Evolutionary conservation across 2,113 vertebrate genomes (phyloP).

Genomic region (Glaucomys volans): DNA sequence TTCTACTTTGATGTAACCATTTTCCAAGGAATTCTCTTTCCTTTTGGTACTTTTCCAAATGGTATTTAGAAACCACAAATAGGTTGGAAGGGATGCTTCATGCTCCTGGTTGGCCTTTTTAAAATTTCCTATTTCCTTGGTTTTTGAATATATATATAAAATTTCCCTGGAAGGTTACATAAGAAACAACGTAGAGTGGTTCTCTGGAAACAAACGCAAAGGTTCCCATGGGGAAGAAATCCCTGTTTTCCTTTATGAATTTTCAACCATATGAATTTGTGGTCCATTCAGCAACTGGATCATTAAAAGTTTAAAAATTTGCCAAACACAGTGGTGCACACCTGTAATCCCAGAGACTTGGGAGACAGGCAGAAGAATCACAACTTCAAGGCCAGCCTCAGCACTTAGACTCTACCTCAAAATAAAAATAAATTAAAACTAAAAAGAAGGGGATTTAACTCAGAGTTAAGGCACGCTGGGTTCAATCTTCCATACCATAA

Average conservation of each 20-base stretch:
- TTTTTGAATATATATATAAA: too few relatives aligned
- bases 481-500: not conserved
- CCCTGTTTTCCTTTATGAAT: too few relatives aligned
- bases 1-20: not conserved
- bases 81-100: not conserved
- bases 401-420: not conserved
- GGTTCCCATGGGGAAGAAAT: too few relatives aligned
- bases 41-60: not conserved
- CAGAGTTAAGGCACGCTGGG: too few relatives aligned
- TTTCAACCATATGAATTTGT: too few relatives aligned
- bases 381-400: not conserved
- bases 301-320: too few relatives aligned
- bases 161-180: too few relatives aligned
- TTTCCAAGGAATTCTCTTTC: conserved; percentile 5
- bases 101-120: not conserved
- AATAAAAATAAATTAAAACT: not conserved
- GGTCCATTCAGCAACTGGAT: too few relatives aligned
- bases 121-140: not conserved
- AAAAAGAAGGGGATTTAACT: not conserved
- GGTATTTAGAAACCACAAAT: not conserved
- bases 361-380: not conserved
- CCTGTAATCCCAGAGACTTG: not conserved
- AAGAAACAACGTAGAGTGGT: too few relatives aligned
- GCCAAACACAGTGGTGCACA: not conserved
- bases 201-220: too few relatives aligned